Evolutionary conservation across 2,113 vertebrate genomes (phyloP).

Genomic region (Callithrix jacchus): DNA sequence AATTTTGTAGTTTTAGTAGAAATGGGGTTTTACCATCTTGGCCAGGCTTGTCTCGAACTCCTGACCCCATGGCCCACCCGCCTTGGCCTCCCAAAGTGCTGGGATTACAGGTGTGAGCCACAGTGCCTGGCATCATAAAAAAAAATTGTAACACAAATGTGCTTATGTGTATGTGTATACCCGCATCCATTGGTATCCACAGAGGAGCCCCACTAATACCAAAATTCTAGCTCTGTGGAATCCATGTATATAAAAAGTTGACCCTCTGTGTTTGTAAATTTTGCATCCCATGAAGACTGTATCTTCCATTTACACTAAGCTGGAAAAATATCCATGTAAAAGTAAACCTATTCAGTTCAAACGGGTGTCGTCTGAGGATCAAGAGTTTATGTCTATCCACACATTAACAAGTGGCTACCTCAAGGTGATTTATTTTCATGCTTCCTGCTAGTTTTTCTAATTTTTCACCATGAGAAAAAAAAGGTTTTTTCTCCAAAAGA

Average conservation of each 20-base stretch:
- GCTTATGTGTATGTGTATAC: background rate
- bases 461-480: background rate
- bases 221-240: background rate
- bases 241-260: background rate
- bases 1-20: too few species aligned
- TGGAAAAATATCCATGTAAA: background rate
- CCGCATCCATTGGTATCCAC: background rate
- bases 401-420: background rate
- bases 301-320: background rate
- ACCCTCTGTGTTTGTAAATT: background rate
- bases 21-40: too few species aligned
- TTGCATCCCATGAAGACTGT: background rate
- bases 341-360: background rate
- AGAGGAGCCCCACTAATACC: background rate
- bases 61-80: too few species aligned
- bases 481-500: conserved; percentile 17
- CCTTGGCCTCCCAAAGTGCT: too few species aligned
- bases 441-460: conserved; percentile 38
- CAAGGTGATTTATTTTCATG: conserved; percentile 18
- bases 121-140: too few species aligned
- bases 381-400: background rate
- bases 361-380: background rate
- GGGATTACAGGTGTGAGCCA: too few species aligned
- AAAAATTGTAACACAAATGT: background rate
- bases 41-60: too few species aligned